A percentile compares a stretch with the other conserved stretches of the same genome.
These are phyloP conservation scores for Rostratula benghalensis DNA, from an alignment of 2,113 vertebrate genomes.

Conservation along the genomic window DNA sequence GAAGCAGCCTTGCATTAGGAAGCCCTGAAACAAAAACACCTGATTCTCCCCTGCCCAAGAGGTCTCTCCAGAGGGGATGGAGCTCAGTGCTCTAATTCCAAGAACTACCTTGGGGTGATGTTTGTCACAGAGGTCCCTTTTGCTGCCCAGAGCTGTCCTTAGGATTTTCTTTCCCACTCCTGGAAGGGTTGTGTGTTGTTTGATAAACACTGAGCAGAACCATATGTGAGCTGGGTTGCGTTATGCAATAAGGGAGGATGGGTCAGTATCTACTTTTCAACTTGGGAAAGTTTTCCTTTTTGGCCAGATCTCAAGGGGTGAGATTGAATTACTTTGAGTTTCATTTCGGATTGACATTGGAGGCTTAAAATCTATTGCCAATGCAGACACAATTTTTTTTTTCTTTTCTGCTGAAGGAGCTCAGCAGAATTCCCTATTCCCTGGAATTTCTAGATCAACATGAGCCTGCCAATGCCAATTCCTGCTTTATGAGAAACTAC, in stretches of 20 bases:
- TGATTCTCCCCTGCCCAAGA: neutral
- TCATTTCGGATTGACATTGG: neutral
- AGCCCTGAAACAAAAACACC: neutral
- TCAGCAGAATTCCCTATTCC: neutral
- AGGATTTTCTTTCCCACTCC: neutral
- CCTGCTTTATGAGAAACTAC: conserved; percentile 43
- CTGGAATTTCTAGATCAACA: conserved; percentile 35
- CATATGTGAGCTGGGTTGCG: conserved; percentile 3
- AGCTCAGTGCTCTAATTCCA: neutral
- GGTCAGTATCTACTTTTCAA: neutral
- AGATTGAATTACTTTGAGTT: conserved; percentile 10
- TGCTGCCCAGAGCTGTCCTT: neutral
- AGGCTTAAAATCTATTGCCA: neutral
- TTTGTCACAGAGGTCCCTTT: neutral
- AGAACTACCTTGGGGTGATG: neutral
- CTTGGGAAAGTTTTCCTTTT: conserved; percentile 3
- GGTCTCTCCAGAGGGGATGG: neutral
- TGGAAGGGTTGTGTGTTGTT: neutral
- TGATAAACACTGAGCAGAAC: conserved; percentile 43
- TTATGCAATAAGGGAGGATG: conserved; percentile 34
- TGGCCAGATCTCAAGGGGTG: neutral
- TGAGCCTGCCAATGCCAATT: conserved; percentile 32
- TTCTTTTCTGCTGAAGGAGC: neutral
- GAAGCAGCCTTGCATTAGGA: neutral
- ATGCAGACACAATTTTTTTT: neutral